Percentiles rank a stretch among this genome's conserved stretches.
phyloP scores from a whole-genome alignment of 2,797 vertebrate genomes.

The Loris lydekkerianus region DNA sequence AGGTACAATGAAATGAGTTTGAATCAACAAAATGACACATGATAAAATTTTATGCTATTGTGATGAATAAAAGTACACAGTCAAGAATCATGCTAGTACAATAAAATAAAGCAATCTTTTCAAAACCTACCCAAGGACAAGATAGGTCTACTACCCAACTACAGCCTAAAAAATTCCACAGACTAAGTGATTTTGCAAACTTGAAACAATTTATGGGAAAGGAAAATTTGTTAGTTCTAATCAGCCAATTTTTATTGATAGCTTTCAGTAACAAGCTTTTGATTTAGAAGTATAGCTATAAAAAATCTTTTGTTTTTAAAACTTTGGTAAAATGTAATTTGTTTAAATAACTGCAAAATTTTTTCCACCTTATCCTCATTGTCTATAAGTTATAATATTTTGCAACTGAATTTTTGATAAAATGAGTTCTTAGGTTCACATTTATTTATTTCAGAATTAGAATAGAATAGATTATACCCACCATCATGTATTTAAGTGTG shows the following conservation, averaged over 20 bases:
- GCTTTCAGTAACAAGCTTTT: not conserved
- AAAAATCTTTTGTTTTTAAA: not conserved
- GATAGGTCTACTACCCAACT: not conserved
- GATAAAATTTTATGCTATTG: not conserved
- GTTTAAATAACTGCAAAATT: not conserved
- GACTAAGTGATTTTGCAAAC: not conserved
- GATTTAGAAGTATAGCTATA: not conserved
- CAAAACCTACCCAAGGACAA: not conserved
- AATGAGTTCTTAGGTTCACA: not conserved
- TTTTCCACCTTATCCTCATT: not conserved
- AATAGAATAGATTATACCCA: not conserved
- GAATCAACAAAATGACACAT: not conserved
- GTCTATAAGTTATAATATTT: not conserved
- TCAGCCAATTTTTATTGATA: not conserved
- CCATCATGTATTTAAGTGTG: not conserved
- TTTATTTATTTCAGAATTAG: not conserved
- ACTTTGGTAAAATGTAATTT: constrained; percentile 11
- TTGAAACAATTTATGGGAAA: not conserved
- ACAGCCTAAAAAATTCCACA: not conserved
- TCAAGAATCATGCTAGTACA: not conserved
- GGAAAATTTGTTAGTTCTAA: not conserved
- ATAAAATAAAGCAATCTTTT: not conserved
- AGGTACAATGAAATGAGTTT: not conserved
- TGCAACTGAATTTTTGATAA: not conserved
- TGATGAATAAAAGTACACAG: not conserved